These are phyloP conservation scores for Tachyglossus aculeatus DNA, from an alignment of 2,797 vertebrate genomes.

Conservation along the genomic window DNA sequence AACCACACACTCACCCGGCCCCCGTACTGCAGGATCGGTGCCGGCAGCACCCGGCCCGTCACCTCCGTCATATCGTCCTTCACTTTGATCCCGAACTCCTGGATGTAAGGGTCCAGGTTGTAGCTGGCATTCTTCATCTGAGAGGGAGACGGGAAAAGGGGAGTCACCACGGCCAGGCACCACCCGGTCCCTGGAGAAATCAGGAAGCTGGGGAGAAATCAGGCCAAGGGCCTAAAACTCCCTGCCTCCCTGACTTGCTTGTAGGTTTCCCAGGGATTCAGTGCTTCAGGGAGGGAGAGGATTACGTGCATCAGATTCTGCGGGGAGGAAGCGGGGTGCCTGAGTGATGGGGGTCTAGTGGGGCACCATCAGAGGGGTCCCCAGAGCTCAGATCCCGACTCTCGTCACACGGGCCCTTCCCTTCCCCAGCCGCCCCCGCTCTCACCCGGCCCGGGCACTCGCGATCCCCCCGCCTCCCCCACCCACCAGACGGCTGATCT, in stretches of 20 bases:
- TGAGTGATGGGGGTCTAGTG: neutral
- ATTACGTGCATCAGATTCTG: neutral
- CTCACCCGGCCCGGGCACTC: rapidly evolving
- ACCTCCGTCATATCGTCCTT: slow-evolving; percentile 99
- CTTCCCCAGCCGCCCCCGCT: rapidly evolving
- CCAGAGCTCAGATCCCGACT: neutral
- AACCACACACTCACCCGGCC: slow-evolving; percentile 91
- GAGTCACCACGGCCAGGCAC: neutral
- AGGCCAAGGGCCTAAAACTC: neutral
- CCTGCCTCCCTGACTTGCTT: too few species aligned
- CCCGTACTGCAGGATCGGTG: slow-evolving; percentile 97
- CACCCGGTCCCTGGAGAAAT: neutral
- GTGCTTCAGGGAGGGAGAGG: too few species aligned
- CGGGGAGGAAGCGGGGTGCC: neutral
- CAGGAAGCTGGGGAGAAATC: neutral
- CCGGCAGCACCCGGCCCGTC: slow-evolving; percentile 93
- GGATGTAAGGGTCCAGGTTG: slow-evolving; percentile 97
- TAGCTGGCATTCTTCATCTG: slow-evolving; percentile 99
- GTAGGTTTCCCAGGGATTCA: too few species aligned
- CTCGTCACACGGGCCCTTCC: neutral
- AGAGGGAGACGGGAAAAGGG: slow-evolving; percentile 38
- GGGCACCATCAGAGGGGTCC: neutral
- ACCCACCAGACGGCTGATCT: slow-evolving; percentile 95
- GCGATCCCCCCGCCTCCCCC: slow-evolving; percentile 2
- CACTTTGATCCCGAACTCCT: slow-evolving; percentile 99